Percentiles rank a stretch among this genome's conserved stretches.
Conservation (phyloP, 2,888 invertebrate genomes). For the Andrena fulva region DNA sequence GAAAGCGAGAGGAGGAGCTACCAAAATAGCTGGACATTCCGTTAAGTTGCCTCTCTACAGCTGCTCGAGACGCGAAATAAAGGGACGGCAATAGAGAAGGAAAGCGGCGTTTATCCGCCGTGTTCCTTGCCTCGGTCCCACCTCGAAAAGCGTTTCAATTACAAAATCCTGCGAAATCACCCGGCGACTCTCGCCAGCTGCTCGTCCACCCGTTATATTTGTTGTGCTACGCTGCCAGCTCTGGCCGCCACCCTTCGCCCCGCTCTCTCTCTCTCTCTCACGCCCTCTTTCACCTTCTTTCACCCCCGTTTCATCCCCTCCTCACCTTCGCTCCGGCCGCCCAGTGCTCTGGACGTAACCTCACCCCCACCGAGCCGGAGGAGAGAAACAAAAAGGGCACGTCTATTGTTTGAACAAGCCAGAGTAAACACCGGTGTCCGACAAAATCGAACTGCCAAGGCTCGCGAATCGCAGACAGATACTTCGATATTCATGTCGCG, state of each 20-base stretch:
- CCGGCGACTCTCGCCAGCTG: conserved; percentile 62
- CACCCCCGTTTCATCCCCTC: neutral
- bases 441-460: conserved; percentile 62
- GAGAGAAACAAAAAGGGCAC: conserved; percentile 62
- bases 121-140: conserved; percentile 55
- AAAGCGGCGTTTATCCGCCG: conserved; percentile 63
- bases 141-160: conserved; percentile 71
- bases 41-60: conserved; percentile 68
- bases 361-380: neutral
- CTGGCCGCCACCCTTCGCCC: neutral
- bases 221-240: conserved; percentile 50
- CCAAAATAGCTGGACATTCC: conserved; percentile 77
- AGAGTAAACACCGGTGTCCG: conserved; percentile 65
- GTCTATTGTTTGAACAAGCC: conserved; percentile 64
- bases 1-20: conserved; percentile 20
- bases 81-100: conserved; percentile 48
- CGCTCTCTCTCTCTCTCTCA: conserved; percentile 12
- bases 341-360: neutral
- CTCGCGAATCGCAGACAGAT: conserved; percentile 52
- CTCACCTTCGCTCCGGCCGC: neutral
- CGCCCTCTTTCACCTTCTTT: neutral
- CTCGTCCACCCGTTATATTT: conserved; percentile 71
- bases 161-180: conserved; percentile 73
- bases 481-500: conserved; percentile 66
- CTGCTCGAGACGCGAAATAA: conserved; percentile 64